Conservation (phyloP, 2,797 vertebrate species). For the Selene dorsalis region DNA sequence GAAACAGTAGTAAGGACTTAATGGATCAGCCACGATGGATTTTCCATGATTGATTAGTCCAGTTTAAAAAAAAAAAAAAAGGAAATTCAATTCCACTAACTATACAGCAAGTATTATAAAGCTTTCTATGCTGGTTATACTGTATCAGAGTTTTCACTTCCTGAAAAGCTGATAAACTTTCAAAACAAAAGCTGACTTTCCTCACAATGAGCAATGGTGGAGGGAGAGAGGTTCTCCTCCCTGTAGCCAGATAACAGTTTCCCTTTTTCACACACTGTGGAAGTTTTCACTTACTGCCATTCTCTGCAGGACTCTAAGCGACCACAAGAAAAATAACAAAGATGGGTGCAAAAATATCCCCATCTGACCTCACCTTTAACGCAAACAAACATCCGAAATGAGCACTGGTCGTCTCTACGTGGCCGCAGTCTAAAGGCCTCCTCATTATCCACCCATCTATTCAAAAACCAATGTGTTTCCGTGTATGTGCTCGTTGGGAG, state of each 20-base stretch:
- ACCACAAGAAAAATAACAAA: constrained; percentile 65
- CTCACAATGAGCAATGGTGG: background rate
- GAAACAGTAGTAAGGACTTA: constrained; percentile 12
- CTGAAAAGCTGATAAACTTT: constrained; percentile 8
- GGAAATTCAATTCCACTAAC: background rate
- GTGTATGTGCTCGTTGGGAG: constrained; percentile 5
- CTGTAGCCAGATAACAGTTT: constrained; percentile 27
- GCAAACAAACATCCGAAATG: constrained; percentile 66
- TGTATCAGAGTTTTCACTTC: constrained; percentile 2
- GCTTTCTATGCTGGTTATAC: background rate
- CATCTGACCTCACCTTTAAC: constrained; percentile 67
- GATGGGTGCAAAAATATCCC: constrained; percentile 60
- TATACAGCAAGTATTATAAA: background rate
- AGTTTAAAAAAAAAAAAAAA: constrained; percentile 2
- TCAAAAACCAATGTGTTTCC: constrained; percentile 28
- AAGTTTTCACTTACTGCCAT: constrained; percentile 51
- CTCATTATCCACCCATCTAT: constrained; percentile 66
- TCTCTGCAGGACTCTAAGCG: constrained; percentile 27
- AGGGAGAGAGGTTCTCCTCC: background rate
- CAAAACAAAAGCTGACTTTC: constrained; percentile 24
- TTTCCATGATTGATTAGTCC: background rate
- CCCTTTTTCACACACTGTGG: constrained; percentile 13
- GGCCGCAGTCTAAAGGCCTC: constrained; percentile 40
- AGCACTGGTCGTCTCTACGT: constrained; percentile 34
- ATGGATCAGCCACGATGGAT: background rate